Evolutionary conservation across 2,113 vertebrate genomes (phyloP), one percentile per base, ranked within the genome.

Genomic region (Andinoacara biseriatus): DNA sequence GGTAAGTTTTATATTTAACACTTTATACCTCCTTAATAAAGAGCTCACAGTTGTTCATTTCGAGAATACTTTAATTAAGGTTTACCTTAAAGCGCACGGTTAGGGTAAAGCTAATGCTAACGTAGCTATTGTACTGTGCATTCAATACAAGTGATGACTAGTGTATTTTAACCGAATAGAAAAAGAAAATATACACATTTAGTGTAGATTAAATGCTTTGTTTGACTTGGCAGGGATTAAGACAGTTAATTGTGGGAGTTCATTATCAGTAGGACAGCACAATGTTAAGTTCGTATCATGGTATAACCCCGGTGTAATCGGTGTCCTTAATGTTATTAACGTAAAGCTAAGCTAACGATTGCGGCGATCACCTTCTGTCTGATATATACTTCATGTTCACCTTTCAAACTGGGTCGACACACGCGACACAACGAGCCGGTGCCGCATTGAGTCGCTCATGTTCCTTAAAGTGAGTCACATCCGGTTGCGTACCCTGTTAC

Each of bases 1-100:
- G 94, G 95, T 95, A 57, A 95, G 94, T 94, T 61, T 22, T 8
- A 43, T 6, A 2, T 7, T 24, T 62, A 5, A 5, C 54, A 17
- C 20, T 63, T 46, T 57, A 5, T 57, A 0, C 10, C 3, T 17
- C 5, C 20, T 5, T 10, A 31, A 69, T 52, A 31, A 1, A 17
- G 2, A 38, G 4, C 1, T 11, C 0, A 0, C 1, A 43, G 5
- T 60, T 14, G 13, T 26, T 14, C 49, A 20, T 33, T 46, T 7
- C 8, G 1, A 2, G 10, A 18, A 35, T 7, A 3, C 7, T 11
- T 6, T 10, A 4, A 59, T 29, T 65, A 1, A 22, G 1, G 11
- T 3, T 35, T 33, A 8, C 18, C 3, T 26, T 17, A 14, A 5
- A 3, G 2, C 10, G 13, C 15, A 2, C 15, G 6, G 77, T 60